phyloP scores from a whole-genome alignment of 2,113 vertebrate species.

The Jaculus jaculus region DNA sequence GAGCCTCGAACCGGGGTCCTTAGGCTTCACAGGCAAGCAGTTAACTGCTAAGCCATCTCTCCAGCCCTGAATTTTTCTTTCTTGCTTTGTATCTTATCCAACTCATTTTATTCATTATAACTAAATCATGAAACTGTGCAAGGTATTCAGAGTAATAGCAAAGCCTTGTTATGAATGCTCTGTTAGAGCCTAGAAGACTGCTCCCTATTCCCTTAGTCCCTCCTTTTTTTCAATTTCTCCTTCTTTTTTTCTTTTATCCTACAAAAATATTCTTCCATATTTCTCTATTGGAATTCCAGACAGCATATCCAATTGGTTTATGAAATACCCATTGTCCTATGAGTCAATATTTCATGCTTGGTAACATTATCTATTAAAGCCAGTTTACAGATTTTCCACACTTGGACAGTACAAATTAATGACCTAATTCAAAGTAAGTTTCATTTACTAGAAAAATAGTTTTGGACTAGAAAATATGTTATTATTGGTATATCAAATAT shows the following conservation, averaged over 20 bases:
- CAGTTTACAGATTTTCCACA: not conserved
- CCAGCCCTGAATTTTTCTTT: too few species aligned
- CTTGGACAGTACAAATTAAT: not conserved
- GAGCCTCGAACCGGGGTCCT: too few species aligned
- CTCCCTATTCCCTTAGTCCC: not conserved
- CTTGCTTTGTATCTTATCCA: not conserved
- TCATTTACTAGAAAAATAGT: not conserved
- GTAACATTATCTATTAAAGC: not conserved
- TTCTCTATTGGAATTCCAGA: not conserved
- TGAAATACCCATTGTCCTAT: not conserved
- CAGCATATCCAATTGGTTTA: not conserved
- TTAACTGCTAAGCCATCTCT: too few species aligned
- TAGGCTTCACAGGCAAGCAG: too few species aligned
- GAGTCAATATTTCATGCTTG: not conserved
- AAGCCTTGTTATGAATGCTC: not conserved
- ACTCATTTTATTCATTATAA: constrained; percentile 6
- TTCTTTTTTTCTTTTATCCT: not conserved
- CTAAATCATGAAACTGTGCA: not conserved
- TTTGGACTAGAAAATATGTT: not conserved
- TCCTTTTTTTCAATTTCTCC: not conserved
- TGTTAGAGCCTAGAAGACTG: not conserved
- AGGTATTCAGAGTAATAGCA: not conserved
- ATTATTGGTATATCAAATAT: not conserved
- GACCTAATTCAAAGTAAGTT: not conserved
- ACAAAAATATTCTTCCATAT: not conserved